These are phyloP conservation scores for Danio aesculapii DNA, from an alignment of 2,797 vertebrate species.

Conservation along the genomic window DNA sequence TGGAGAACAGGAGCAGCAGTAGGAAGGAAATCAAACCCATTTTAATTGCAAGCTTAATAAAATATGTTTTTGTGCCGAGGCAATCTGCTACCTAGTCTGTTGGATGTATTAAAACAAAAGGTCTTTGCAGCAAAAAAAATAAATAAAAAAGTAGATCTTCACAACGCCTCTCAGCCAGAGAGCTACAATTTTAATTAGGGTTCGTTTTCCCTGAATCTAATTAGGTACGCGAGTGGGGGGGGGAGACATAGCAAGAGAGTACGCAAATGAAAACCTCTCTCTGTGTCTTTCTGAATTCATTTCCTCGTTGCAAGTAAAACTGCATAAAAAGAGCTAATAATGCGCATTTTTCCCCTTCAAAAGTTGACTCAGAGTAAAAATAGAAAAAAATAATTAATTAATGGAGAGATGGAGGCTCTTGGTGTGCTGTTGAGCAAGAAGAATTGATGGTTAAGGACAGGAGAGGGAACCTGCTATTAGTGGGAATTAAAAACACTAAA, in stretches of 20 bases:
- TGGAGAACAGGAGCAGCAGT: constrained; percentile 63
- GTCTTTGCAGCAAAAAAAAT: constrained; percentile 53
- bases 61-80: constrained; percentile 55
- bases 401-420: constrained; percentile 44
- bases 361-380: constrained; percentile 65
- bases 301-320: constrained; percentile 57
- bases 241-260: constrained; percentile 54
- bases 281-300: constrained; percentile 72
- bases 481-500: constrained; percentile 49
- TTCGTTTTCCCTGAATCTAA: constrained; percentile 78
- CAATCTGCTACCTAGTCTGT: constrained; percentile 48
- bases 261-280: constrained; percentile 78
- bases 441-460: not conserved
- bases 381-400: constrained; percentile 77
- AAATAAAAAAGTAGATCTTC: constrained; percentile 51
- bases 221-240: constrained; percentile 66
- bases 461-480: constrained; percentile 30
- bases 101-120: constrained; percentile 58
- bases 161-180: constrained; percentile 61
- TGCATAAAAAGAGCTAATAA: constrained; percentile 70
- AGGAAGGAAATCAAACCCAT: constrained; percentile 69
- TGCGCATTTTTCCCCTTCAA: constrained; percentile 60
- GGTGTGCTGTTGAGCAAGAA: constrained; percentile 22
- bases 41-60: constrained; percentile 72
- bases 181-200: constrained; percentile 77